Conservation (phyloP, 2,888 invertebrate species). For the Platynereis dumerilii region DNA sequence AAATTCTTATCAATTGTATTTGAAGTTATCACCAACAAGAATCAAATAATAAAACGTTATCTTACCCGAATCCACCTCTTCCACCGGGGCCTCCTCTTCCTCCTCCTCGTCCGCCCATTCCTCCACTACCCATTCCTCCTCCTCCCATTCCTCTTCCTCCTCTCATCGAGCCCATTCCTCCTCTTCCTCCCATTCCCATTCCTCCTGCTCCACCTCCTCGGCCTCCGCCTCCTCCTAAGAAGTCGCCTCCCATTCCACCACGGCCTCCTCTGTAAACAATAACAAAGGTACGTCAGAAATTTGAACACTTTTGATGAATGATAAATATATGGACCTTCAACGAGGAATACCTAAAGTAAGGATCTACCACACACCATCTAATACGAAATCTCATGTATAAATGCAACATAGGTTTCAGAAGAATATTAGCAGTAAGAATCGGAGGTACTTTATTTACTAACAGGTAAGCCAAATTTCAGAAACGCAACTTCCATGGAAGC, state of each 20-base stretch:
- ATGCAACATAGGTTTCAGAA: too few relatives aligned
- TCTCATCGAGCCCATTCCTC: conserved; percentile 47
- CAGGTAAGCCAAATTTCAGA: too few relatives aligned
- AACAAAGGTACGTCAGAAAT: too few relatives aligned
- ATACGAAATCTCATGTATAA: too few relatives aligned
- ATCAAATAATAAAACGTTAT: too few relatives aligned
- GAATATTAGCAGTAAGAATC: too few relatives aligned
- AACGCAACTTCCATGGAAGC: too few relatives aligned
- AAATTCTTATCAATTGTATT: too few relatives aligned
- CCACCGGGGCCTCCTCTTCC: conserved; percentile 24
- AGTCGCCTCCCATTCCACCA: conserved; percentile 32
- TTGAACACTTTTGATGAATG: too few relatives aligned
- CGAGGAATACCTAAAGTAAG: neutral
- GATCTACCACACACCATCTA: too few relatives aligned
- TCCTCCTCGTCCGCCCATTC: conserved; percentile 41
- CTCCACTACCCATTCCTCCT: conserved; percentile 48
- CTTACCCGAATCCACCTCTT: conserved; percentile 16
- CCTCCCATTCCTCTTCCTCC: conserved; percentile 47
- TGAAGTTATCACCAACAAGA: too few relatives aligned
- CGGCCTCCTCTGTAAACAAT: conserved; percentile 23
- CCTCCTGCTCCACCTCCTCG: conserved; percentile 60
- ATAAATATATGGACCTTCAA: neutral
- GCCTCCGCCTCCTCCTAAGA: conserved; percentile 54
- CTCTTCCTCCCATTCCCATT: conserved; percentile 55
- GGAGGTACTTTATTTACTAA: too few relatives aligned